Conservation (phyloP, 2,888 invertebrate species). For the Loripinus fragilis region DNA sequence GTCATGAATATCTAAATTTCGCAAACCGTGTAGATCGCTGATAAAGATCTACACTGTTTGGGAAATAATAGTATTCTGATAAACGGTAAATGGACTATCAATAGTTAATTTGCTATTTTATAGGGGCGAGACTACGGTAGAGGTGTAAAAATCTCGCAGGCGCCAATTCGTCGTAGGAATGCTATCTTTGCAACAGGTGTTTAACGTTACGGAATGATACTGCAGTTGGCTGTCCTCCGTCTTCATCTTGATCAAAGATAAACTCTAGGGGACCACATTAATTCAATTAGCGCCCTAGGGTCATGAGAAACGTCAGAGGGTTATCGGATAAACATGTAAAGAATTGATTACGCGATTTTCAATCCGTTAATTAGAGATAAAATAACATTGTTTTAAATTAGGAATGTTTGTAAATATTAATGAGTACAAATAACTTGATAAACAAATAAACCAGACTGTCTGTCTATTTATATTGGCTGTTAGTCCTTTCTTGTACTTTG, state of each 20-base stretch:
- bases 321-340: constrained; percentile 10
- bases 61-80: no score
- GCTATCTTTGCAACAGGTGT: constrained; percentile 63
- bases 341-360: constrained; percentile 9
- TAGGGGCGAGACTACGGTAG: background rate
- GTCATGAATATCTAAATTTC: no score
- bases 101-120: background rate
- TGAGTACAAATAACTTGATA: no score
- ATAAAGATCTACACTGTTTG: no score
- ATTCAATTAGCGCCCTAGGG: constrained; percentile 56
- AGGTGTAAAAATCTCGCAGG: constrained; percentile 27
- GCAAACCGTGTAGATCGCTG: no score
- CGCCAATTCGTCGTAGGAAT: constrained; percentile 59
- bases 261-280: constrained; percentile 56
- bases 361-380: constrained; percentile 13
- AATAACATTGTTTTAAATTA: constrained; percentile 3
- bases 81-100: no score
- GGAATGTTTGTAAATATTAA: constrained; percentile 2
- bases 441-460: no score
- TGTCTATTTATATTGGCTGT: no score
- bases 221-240: constrained; percentile 56
- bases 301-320: constrained; percentile 38
- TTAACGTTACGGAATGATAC: constrained; percentile 56
- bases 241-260: constrained; percentile 61
- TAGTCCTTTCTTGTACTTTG: no score